Evolutionary conservation across 2,888 invertebrate species (phyloP).

Genomic region (Trachelus iudaicus): DNA sequence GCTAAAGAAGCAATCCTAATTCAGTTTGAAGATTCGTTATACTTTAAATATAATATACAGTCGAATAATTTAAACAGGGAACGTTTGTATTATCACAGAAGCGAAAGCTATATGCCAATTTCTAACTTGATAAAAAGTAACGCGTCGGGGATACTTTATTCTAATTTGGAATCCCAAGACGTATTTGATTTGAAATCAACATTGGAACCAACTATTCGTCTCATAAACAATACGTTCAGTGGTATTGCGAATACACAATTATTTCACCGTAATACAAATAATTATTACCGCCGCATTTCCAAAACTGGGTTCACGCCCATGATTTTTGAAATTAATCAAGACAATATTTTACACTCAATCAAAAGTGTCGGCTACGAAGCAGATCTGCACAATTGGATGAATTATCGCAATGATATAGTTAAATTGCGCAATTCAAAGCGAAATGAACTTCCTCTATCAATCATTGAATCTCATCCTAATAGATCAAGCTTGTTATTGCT

Average conservation of each 20-base stretch:
- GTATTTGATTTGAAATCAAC: constrained; percentile 37
- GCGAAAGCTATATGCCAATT: constrained; percentile 49
- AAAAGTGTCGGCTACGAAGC: constrained; percentile 38
- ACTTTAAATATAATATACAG: constrained; percentile 9
- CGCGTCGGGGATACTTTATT: constrained; percentile 49
- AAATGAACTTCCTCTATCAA: constrained; percentile 25
- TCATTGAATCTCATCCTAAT: constrained; percentile 42
- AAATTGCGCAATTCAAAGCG: constrained; percentile 26
- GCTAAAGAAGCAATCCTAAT: constrained; percentile 44
- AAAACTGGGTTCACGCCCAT: constrained; percentile 33
- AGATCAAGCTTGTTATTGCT: constrained; percentile 65
- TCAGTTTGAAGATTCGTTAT: constrained; percentile 35
- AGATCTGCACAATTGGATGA: constrained; percentile 41
- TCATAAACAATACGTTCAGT: constrained; percentile 25
- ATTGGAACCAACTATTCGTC: constrained; percentile 39
- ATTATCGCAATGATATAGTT: constrained; percentile 34
- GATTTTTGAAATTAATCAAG: constrained; percentile 31
- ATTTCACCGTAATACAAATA: constrained; percentile 41
- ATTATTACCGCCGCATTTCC: constrained; percentile 48
- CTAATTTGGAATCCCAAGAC: constrained; percentile 27
- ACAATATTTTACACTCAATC: constrained; percentile 28
- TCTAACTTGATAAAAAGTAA: constrained; percentile 44
- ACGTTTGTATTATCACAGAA: constrained; percentile 1
- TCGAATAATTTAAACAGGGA: not conserved
- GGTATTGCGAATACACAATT: constrained; percentile 37